Conservation (phyloP, 2,888 invertebrate species). For the Drosophila phalerata region DNA sequence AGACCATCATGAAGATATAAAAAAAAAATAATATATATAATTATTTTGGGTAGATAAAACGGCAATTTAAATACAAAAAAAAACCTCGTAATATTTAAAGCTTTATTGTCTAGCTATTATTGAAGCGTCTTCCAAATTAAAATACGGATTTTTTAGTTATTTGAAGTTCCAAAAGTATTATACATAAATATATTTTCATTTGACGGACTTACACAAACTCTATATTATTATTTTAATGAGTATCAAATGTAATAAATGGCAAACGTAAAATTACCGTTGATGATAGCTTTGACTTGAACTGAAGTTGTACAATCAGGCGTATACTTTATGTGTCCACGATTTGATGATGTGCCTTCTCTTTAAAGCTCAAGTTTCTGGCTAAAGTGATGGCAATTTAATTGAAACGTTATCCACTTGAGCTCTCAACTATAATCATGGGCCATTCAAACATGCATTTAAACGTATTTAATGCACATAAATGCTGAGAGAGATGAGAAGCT, state of each 20-base stretch:
- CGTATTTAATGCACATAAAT: constrained; percentile 66
- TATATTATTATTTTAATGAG: background rate
- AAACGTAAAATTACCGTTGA: constrained; percentile 36
- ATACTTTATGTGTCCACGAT: constrained; percentile 53
- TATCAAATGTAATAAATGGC: constrained; percentile 14
- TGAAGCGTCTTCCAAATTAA: too few relatives aligned
- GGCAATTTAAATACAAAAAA: too few relatives aligned
- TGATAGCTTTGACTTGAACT: constrained; percentile 24
- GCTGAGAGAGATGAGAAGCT: constrained; percentile 11
- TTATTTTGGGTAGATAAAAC: too few relatives aligned
- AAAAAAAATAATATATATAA: too few relatives aligned
- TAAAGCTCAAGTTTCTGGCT: constrained; percentile 36
- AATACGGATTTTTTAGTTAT: too few relatives aligned
- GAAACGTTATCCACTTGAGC: constrained; percentile 64
- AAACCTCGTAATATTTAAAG: too few relatives aligned
- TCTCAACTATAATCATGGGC: constrained; percentile 39
- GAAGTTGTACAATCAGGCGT: constrained; percentile 36
- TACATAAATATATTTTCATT: background rate
- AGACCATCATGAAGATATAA: too few relatives aligned
- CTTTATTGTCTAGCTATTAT: too few relatives aligned
- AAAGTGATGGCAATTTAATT: constrained; percentile 51
- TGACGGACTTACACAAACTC: too few relatives aligned
- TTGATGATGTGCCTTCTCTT: constrained; percentile 13
- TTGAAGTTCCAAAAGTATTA: background rate
- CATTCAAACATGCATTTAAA: constrained; percentile 49